Percentiles rank a stretch among this genome's conserved stretches.
Evolutionary conservation across 2,888 invertebrate species (phyloP).

Genomic region (Arctia plantaginis): DNA sequence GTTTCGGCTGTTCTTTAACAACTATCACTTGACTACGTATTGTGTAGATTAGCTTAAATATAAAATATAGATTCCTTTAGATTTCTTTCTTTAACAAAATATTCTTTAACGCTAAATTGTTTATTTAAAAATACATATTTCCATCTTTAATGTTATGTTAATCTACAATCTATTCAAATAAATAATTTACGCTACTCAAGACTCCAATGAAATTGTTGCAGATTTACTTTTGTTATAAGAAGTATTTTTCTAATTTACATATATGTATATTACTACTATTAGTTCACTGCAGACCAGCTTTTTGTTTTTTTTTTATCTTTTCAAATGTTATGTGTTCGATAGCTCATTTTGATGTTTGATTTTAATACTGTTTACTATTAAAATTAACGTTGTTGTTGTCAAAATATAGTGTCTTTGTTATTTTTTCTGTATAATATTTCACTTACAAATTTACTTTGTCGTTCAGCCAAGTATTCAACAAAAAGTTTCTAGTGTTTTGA

Average conservation of each 20-base stretch:
- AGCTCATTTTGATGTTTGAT: neutral
- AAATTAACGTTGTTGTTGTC: neutral
- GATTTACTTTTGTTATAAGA: neutral
- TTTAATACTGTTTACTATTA: neutral
- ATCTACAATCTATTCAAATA: too few species aligned
- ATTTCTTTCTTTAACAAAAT: neutral
- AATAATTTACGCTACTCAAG: neutral
- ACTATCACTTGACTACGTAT: too few species aligned
- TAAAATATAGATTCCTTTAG: neutral
- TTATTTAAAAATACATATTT: too few species aligned
- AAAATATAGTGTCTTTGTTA: neutral
- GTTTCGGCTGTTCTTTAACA: too few species aligned
- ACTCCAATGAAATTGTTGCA: neutral
- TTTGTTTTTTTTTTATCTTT: neutral
- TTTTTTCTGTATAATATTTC: neutral
- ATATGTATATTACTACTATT: neutral
- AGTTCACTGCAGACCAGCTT: neutral
- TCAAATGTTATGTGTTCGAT: neutral
- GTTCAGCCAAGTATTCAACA: conserved; percentile 6
- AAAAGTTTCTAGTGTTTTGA: conserved; percentile 19
- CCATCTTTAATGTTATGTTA: too few species aligned
- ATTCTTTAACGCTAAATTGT: neutral
- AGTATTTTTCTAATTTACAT: neutral
- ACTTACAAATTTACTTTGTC: neutral
- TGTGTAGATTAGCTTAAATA: neutral